phyloP scores from a whole-genome alignment of 37 sponge, comb jelly and placozoan genomes.

The Beroe ovata region DNA sequence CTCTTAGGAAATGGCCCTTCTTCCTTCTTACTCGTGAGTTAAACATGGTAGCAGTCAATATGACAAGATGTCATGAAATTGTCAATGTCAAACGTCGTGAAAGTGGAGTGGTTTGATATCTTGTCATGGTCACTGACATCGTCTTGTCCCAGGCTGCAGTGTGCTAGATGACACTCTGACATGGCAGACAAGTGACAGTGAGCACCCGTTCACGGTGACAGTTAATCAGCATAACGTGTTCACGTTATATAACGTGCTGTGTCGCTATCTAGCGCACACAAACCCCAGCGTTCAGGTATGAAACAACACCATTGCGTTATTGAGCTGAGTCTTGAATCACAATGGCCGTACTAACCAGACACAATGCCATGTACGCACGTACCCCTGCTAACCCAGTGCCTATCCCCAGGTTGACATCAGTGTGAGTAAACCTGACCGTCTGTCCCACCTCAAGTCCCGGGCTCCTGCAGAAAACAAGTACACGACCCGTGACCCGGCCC shows the following conservation, averaged over 20 bases:
- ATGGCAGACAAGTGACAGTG: conserved; percentile 33
- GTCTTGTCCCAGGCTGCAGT: conserved; percentile 20
- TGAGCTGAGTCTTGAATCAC: too few species aligned
- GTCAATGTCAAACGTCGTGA: too few species aligned
- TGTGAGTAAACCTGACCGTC: conserved; percentile 3
- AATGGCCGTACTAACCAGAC: too few species aligned
- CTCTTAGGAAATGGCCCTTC: conserved; percentile 64
- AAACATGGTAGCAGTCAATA: too few species aligned
- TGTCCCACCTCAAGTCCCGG: background rate
- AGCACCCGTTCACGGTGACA: conserved; percentile 2
- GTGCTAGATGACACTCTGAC: conserved; percentile 49
- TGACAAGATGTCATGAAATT: too few species aligned
- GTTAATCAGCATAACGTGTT: conserved; percentile 41
- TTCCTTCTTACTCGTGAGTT: conserved; percentile 44
- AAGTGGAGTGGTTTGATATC: too few species aligned
- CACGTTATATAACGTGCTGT: conserved; percentile 54
- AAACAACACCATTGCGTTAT: too few species aligned
- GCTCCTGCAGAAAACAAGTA: conserved; percentile 64
- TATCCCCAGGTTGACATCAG: conserved; percentile 13
- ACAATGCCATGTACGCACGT: too few species aligned
- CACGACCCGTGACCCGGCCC: background rate
- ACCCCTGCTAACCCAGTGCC: too few species aligned
- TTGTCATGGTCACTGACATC: too few species aligned
- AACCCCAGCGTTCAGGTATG: conserved; percentile 60
- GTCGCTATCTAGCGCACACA: conserved; percentile 45